Conservation (phyloP, 2,888 invertebrate species). For the Drosophila siamana region DNA sequence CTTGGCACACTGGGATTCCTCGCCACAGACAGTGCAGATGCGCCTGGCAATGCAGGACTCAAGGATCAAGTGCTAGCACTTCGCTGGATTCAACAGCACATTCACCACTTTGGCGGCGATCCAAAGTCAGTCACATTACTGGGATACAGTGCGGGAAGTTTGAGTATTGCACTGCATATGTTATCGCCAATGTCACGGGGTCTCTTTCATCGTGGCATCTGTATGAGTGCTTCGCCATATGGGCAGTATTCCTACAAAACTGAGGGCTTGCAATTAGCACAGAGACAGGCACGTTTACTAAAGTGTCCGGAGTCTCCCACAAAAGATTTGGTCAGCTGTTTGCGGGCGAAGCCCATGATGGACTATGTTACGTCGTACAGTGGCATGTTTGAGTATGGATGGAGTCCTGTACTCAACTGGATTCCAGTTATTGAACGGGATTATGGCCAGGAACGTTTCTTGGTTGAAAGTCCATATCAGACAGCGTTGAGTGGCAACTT, state of each 20-base stretch:
- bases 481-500: slow-evolving; percentile 87
- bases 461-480: slow-evolving; percentile 87
- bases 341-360: slow-evolving; percentile 84
- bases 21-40: slow-evolving; percentile 88
- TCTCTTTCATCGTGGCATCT: slow-evolving; percentile 89
- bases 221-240: slow-evolving; percentile 88
- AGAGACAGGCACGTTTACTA: slow-evolving; percentile 87
- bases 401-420: slow-evolving; percentile 86
- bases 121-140: slow-evolving; percentile 88
- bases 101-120: slow-evolving; percentile 89
- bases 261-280: slow-evolving; percentile 85
- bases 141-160: slow-evolving; percentile 87
- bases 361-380: slow-evolving; percentile 73
- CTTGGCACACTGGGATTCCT: slow-evolving; percentile 87
- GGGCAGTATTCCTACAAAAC: slow-evolving; percentile 86
- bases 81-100: slow-evolving; percentile 89
- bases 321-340: slow-evolving; percentile 87
- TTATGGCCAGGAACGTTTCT: slow-evolving; percentile 88
- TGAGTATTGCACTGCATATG: slow-evolving; percentile 86
- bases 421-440: slow-evolving; percentile 88
- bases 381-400: slow-evolving; percentile 81
- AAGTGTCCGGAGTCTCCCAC: slow-evolving; percentile 87
- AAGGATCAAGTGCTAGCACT: slow-evolving; percentile 90
- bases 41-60: slow-evolving; percentile 89
- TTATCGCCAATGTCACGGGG: slow-evolving; percentile 89